phyloP scores from a whole-genome alignment of 2,797 vertebrate species.

The Numenius phaeopus region DNA sequence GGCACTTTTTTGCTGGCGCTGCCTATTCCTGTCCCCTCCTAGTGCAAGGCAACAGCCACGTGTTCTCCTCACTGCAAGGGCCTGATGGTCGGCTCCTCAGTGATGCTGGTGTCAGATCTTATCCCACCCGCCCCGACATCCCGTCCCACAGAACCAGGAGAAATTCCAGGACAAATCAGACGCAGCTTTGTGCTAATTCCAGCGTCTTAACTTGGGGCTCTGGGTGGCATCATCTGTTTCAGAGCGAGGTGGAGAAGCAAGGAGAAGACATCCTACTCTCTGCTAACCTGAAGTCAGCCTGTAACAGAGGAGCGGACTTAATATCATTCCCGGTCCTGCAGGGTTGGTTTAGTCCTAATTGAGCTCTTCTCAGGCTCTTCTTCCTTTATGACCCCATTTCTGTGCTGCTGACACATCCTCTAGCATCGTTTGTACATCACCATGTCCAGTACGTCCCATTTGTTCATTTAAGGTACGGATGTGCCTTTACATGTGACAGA shows the following conservation, averaged over 20 bases:
- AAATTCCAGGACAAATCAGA: background rate
- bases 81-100: accelerated
- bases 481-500: background rate
- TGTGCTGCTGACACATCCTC: background rate
- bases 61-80: background rate
- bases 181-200: background rate
- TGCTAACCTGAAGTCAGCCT: background rate
- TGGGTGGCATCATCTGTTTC: background rate
- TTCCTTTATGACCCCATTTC: background rate
- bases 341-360: background rate
- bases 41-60: accelerated
- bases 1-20: background rate
- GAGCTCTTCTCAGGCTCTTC: background rate
- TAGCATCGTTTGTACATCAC: background rate
- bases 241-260: background rate
- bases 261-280: background rate
- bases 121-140: accelerated
- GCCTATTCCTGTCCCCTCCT: accelerated
- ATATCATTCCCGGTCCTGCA: background rate
- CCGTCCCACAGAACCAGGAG: accelerated
- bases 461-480: background rate
- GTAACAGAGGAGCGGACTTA: background rate
- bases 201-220: background rate
- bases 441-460: no score
- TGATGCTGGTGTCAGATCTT: background rate